Conservation (phyloP, 2,888 invertebrate genomes). For the Zaprionus lineosus region DNA sequence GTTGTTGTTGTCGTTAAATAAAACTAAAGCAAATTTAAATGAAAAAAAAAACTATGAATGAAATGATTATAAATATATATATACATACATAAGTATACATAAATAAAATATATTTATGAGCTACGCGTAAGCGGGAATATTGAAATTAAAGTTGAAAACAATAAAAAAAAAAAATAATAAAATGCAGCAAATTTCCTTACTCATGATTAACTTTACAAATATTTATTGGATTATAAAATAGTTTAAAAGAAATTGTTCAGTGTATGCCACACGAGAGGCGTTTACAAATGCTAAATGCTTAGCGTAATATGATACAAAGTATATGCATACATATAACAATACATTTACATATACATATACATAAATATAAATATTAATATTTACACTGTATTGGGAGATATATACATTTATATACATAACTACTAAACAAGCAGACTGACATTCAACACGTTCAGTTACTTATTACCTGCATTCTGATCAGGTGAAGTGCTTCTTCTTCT, state of each 20-base stretch:
- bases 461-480: constrained; percentile 28
- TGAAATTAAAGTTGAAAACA: too few species aligned
- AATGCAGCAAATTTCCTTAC: constrained; percentile 25
- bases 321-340: constrained; percentile 7
- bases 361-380: constrained; percentile 9
- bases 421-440: constrained; percentile 51
- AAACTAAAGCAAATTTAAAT: constrained; percentile 24
- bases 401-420: constrained; percentile 10
- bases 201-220: constrained; percentile 29
- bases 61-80: constrained; percentile 24
- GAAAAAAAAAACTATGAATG: constrained; percentile 1
- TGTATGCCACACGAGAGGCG: too few species aligned
- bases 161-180: neutral
- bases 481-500: neutral
- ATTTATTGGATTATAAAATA: constrained; percentile 31
- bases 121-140: constrained; percentile 20
- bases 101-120: constrained; percentile 26
- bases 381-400: too few species aligned
- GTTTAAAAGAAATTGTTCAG: constrained; percentile 50
- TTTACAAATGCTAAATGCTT: too few species aligned
- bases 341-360: constrained; percentile 8
- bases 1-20: constrained; percentile 63
- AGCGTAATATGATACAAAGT: constrained; percentile 17
- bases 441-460: constrained; percentile 30
- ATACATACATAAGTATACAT: constrained; percentile 30